Base-by-base conservation (phyloP, 1,140 invertebrate species). In the Drosophila pruinosa region DNA sequence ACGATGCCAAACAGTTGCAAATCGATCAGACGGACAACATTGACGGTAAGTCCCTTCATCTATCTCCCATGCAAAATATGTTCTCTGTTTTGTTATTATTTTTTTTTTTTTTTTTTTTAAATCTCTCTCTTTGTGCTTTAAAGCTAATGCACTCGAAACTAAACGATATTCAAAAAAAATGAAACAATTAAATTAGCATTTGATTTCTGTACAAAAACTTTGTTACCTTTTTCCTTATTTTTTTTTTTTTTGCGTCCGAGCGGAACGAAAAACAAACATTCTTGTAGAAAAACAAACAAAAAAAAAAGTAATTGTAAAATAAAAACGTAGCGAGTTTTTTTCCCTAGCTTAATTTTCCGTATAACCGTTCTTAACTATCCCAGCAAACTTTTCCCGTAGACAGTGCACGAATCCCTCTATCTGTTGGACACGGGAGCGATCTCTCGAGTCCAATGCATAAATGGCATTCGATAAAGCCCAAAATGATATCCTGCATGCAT, bases 21-120 rank as follows among this genome's bases (percentile, higher is more conserved):
- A 52, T 91, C 38, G 91, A 91, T 56, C 90, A 88, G 50, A 89
- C 91, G 39, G 91, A 91, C 69, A 91, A 91, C 67, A 91, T 91
- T 73, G 91, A 91, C 80, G 91, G 91, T 91, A 70, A 91, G 91
- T 91, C 62, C 43, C 8, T 24, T 21, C 14, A 21, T 58, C 26
- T 45, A 39, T 41, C n/a, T n/a, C 24, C 52, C 47, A 54, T 43
- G 31, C n/a, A 31, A n/a, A n/a, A 61, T 61, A 43, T 53, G 10
- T 48, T 61, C 12, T 61, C n/a, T 10, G 17, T 59, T 34, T 15
- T 10, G 17, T 59, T 34, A 21, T 22, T 58, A 21, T 28, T 58
- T 43, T 43, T 43, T 28, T 45, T 57, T 54, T 54, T 58, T 47
- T 31, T 34, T 22, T 45, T 47, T 54, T 38, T 2, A 4, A 34